Base-by-base conservation (phyloP, 2,113 vertebrate genomes). In the Neodontobutis hainanensis region DNA sequence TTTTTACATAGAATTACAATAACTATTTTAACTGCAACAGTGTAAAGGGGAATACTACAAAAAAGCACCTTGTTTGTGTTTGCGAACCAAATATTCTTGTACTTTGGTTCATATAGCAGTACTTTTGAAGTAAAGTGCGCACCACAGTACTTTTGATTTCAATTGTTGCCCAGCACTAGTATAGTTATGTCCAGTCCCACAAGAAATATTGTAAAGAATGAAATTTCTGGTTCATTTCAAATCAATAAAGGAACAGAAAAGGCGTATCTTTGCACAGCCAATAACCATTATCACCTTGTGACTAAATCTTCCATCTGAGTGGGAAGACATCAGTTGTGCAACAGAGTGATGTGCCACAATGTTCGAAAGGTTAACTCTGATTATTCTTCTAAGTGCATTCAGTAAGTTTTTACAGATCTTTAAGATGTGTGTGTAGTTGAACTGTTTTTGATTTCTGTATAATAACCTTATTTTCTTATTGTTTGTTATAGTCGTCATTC, bases 231-330 rank as follows among this genome's bases (percentile, higher is more conserved):
- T 11, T 6, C 11, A 35, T 53, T 36, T 14, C 11, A n/a, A 35
- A 11, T 12, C 11, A 0, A 40, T 4, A 0, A 44, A n/a, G 52
- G 47, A 14, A 6, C 68, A 75, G 75, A 72, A 72, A 76, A 59
- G 65, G 8, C 4, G 19, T 71, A 63, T 61, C 6, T 60, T 0
- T 49, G 61, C 44, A 66, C 75, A 81, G 64, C 87, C 87, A 82
- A 80, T 81, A 77, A 55, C 19, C 32, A 11, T 52, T n/a, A 42
- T 12, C 8, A 36, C 9, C 10, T 46, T 65, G 43, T 53, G 34
- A 70, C 34, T n/a, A 59, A 64, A 70, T 16, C 27, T 77, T 65
- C 52, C 65, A 59, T 68, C 16, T 58, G 62, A 51, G 80, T 43
- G 1, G 11, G 15, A 57, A 34, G 55, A 11, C 59, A 7, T 45